Evolutionary conservation across 2,113 vertebrate genomes (phyloP).

Genomic region (Aspiorhynchus laticeps): DNA sequence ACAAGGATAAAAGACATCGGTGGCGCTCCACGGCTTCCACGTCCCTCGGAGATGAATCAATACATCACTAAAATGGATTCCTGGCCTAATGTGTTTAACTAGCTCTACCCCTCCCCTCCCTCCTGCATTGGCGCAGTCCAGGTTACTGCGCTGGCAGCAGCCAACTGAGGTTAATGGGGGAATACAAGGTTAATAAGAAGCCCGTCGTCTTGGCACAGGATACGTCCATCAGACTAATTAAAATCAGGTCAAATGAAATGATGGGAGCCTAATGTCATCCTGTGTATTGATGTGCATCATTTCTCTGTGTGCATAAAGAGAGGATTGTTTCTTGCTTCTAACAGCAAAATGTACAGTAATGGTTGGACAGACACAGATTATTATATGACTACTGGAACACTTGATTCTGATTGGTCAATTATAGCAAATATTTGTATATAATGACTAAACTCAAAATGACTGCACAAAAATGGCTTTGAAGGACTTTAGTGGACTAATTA

Average conservation of each 20-base stretch:
- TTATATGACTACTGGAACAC: not conserved
- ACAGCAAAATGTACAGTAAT: not conserved
- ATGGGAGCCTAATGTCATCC: not conserved
- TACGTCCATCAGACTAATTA: not conserved
- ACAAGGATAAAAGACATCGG: not conserved
- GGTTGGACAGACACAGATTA: not conserved
- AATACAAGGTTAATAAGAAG: slow-evolving; percentile 11
- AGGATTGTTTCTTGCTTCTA: not conserved
- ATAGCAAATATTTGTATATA: not conserved
- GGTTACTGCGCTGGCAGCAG: not conserved
- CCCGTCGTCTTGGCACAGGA: not conserved
- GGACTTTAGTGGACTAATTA: too few relatives aligned
- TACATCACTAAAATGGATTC: slow-evolving; percentile 36
- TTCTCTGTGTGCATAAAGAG: not conserved
- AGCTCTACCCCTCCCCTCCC: not conserved
- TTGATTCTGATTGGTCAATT: not conserved
- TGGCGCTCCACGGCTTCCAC: not conserved
- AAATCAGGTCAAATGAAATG: not conserved
- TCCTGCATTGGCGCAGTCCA: slow-evolving; percentile 21
- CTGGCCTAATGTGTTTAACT: slow-evolving; percentile 5
- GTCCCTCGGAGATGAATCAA: not conserved
- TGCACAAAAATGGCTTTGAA: too few relatives aligned
- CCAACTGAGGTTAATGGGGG: not conserved
- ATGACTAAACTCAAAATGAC: not conserved
- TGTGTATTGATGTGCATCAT: not conserved